These are phyloP conservation scores for Oxycera nigricornis DNA, from an alignment of 2,888 invertebrate genomes.

Conservation along the genomic window DNA sequence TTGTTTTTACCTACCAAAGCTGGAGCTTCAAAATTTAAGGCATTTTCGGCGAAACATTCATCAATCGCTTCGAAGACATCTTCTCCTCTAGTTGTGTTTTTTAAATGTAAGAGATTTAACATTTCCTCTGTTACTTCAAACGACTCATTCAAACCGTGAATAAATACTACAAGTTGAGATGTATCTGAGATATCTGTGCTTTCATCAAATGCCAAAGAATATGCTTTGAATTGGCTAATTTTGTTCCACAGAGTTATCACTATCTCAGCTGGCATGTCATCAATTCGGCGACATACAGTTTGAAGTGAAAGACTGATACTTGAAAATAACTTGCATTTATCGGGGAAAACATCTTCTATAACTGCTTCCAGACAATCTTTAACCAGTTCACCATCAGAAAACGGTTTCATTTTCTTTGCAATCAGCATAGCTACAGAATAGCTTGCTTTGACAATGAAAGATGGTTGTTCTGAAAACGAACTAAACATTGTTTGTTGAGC, in stretches of 20 bases:
- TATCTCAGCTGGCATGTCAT: constrained; percentile 29
- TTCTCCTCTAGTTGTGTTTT: constrained; percentile 40
- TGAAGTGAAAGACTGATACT: constrained; percentile 16
- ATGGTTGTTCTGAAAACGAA: too few relatives aligned
- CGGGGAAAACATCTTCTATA: neutral
- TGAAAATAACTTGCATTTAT: constrained; percentile 35
- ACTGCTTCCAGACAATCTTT: neutral
- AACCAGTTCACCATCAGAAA: neutral
- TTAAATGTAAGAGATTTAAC: constrained; percentile 41
- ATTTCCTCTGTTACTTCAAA: constrained; percentile 42
- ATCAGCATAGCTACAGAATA: neutral
- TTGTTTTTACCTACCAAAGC: constrained; percentile 41
- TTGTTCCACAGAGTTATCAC: constrained; percentile 1
- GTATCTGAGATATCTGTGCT: constrained; percentile 42
- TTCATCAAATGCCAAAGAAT: constrained; percentile 39
- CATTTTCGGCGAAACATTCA: constrained; percentile 37
- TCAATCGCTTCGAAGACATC: constrained; percentile 38
- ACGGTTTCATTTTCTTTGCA: neutral
- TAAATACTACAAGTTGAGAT: constrained; percentile 31
- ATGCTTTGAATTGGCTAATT: constrained; percentile 27
- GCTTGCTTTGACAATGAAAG: too few relatives aligned
- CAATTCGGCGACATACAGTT: constrained; percentile 36
- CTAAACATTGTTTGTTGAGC: too few relatives aligned
- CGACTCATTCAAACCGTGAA: constrained; percentile 38
- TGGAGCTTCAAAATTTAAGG: constrained; percentile 18